Percentiles rank a stretch among this genome's conserved stretches.
These are phyloP conservation scores for Passer montanus DNA, from an alignment of 2,113 vertebrate species.

Conservation along the genomic window DNA sequence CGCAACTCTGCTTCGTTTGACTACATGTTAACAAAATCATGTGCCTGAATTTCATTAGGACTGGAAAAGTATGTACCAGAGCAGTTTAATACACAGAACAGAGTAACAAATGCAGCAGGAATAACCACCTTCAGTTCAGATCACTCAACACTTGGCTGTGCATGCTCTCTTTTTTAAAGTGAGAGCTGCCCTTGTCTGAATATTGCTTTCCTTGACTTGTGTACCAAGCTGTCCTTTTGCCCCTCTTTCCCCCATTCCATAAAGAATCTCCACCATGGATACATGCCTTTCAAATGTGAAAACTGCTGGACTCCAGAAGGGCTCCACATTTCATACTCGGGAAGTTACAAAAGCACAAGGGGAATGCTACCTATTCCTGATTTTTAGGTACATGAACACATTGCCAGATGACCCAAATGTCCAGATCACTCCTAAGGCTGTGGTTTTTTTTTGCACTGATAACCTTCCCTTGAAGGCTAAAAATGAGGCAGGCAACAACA, in stretches of 20 bases:
- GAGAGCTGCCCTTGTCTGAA: neutral
- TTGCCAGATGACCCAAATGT: neutral
- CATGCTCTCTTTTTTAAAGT: neutral
- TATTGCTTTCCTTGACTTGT: neutral
- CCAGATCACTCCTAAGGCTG: neutral
- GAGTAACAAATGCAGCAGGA: neutral
- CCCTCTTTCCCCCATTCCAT: neutral
- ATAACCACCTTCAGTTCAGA: neutral
- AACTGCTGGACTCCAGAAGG: neutral
- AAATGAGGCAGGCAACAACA: neutral
- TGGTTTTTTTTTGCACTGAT: neutral
- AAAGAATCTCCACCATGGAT: neutral
- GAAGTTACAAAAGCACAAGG: neutral
- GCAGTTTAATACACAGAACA: neutral
- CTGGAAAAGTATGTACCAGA: neutral
- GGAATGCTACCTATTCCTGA: slow-evolving; percentile 15
- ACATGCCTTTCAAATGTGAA: slow-evolving; percentile 2
- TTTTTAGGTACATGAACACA: neutral
- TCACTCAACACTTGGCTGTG: neutral
- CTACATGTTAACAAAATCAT: neutral
- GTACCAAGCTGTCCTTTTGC: neutral
- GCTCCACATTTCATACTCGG: neutral
- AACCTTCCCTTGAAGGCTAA: neutral
- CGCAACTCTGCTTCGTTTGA: neutral
- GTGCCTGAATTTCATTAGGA: neutral